Percentiles rank a stretch among this genome's conserved stretches.
Evolutionary conservation across 2,113 vertebrate genomes (phyloP).

Genomic region (Archocentrus centrarchus): DNA sequence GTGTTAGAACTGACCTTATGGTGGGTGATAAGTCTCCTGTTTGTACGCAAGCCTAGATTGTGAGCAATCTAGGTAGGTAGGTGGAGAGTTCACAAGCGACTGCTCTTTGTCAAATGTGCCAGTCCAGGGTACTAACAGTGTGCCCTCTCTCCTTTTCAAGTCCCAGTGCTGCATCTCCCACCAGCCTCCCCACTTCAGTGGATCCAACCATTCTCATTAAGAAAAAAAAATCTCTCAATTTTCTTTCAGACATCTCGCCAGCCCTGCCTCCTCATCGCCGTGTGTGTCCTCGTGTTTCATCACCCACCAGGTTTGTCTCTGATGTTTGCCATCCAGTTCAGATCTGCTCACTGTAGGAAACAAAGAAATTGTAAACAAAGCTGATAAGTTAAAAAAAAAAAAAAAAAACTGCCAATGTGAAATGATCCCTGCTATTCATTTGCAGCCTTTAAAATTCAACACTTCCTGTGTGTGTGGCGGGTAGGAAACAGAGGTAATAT

Average conservation of each 20-base stretch:
- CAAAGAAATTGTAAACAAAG: slow-evolving; percentile 54
- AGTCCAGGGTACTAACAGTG: background rate
- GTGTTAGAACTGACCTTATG: background rate
- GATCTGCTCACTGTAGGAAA: slow-evolving; percentile 31
- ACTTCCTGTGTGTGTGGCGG: slow-evolving; percentile 41
- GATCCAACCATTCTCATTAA: background rate
- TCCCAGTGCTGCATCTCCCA: slow-evolving; percentile 9
- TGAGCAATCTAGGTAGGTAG: slow-evolving; percentile 14
- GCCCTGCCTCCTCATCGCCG: background rate
- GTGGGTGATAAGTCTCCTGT: slow-evolving; percentile 7
- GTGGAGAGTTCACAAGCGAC: background rate
- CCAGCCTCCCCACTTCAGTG: background rate
- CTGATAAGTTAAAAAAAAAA: slow-evolving; percentile 27
- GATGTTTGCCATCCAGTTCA: slow-evolving; percentile 46
- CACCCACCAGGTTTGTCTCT: slow-evolving; percentile 38
- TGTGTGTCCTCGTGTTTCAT: slow-evolving; percentile 65
- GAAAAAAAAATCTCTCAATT: slow-evolving; percentile 13
- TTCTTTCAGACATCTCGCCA: slow-evolving; percentile 33
- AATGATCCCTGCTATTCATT: slow-evolving; percentile 54
- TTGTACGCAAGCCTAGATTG: background rate
- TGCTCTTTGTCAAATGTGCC: slow-evolving; percentile 14
- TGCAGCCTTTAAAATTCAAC: slow-evolving; percentile 42
- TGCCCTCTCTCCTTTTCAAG: background rate
- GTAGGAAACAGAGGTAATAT: slow-evolving; percentile 54
- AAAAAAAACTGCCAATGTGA: slow-evolving; percentile 16